Base-by-base conservation (phyloP, 2,888 invertebrate genomes). In the Malacosoma neustria region DNA sequence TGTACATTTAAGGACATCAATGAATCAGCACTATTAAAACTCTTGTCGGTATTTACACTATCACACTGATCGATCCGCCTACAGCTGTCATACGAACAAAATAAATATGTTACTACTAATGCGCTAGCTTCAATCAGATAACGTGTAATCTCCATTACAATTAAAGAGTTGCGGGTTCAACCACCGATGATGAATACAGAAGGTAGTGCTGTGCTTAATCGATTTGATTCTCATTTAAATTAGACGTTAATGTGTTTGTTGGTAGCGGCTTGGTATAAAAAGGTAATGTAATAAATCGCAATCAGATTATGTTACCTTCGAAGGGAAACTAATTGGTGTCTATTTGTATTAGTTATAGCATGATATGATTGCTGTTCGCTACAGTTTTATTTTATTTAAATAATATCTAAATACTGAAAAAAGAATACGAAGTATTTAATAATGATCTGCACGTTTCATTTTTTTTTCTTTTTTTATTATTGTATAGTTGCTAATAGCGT, bases 71-170 rank as follows among this genome's bases (percentile, higher is more conserved):
- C 84, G 61, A 56, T 51, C 74, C 82, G 76, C 84, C 81, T 69
- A 76, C 79, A 69, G 72, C 81, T 84, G 85, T 84, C 82, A 84
- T 70, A 73, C 66, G 72, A 64, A 73, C 71, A 74, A 75, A 82
- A 82, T 82, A 82, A 79, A 82, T 81, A 81, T 81, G 82, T 84
- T 82, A 75, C 80, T 75, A 76, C 77, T 68, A 79, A 80, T 77
- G 75, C 74, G 67, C 68, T 66, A 66, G 69, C 49, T 58, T 48
- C 44, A 63, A 81, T 84, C 81, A 73, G 84, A 85, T 85, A 82
- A 70, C 60, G 51, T 52, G 62, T 80, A 77, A 82, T 84, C 82
- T 82, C 74, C 72, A 74, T 77, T 79, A 82, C 82, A 85, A 82
- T 85, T 84, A 82, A 81, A 76, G 77, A 72, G 60, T 66, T 65